Conservation (phyloP, 2,797 vertebrate genomes). For the Acanthis flammea region DNA sequence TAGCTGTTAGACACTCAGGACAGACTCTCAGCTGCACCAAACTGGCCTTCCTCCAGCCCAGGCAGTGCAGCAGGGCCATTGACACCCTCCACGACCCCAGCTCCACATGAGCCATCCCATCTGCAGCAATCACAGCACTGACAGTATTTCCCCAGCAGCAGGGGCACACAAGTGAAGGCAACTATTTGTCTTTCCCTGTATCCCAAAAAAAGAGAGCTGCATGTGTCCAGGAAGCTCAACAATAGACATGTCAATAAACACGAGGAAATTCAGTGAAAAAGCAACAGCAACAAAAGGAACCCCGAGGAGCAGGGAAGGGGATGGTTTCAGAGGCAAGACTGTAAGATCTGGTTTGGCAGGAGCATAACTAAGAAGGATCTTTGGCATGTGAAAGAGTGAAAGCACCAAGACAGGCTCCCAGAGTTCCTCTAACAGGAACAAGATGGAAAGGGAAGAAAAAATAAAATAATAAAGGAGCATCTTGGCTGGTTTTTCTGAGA, state of each 20-base stretch:
- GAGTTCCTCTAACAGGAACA: slow-evolving; percentile 46
- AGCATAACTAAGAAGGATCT: slow-evolving; percentile 18
- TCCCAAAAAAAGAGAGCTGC: slow-evolving; percentile 47
- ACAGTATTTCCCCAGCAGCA: slow-evolving; percentile 59
- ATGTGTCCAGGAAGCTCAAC: slow-evolving; percentile 63
- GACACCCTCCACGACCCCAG: slow-evolving; percentile 8
- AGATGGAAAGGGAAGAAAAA: not conserved
- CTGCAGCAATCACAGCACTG: not conserved
- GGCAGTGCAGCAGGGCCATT: slow-evolving; percentile 39
- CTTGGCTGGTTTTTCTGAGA: slow-evolving; percentile 40
- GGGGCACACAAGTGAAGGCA: slow-evolving; percentile 43
- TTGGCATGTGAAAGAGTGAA: slow-evolving; percentile 54
- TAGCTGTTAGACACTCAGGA: slow-evolving; percentile 48
- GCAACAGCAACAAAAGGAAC: slow-evolving; percentile 64
- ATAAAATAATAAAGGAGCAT: not conserved
- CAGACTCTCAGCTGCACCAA: slow-evolving; percentile 58
- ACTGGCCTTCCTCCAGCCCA: slow-evolving; percentile 40
- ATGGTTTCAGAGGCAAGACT: slow-evolving; percentile 54
- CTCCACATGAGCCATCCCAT: slow-evolving; percentile 9
- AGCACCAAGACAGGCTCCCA: slow-evolving; percentile 50
- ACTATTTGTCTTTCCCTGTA: slow-evolving; percentile 52
- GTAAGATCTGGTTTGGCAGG: slow-evolving; percentile 49
- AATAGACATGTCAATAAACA: slow-evolving; percentile 62
- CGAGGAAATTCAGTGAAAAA: slow-evolving; percentile 57
- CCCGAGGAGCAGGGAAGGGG: slow-evolving; percentile 60